These are phyloP conservation scores for Autographa gamma DNA, from an alignment of 2,888 invertebrate species.

Conservation along the genomic window DNA sequence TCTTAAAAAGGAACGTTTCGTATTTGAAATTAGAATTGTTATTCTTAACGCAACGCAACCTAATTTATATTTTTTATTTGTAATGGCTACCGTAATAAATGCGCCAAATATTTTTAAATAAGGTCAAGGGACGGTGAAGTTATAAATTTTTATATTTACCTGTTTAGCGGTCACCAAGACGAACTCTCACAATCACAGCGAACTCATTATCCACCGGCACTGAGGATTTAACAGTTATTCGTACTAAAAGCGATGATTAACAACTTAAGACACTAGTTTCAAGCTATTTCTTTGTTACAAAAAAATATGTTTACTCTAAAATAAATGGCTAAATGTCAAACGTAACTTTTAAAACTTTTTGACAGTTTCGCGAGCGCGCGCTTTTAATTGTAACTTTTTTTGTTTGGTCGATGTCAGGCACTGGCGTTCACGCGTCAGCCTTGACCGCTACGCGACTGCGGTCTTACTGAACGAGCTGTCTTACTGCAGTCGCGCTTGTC, in stretches of 20 bases:
- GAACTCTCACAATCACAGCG: constrained; percentile 84
- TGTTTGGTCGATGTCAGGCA: constrained; percentile 62
- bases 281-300: constrained; percentile 26
- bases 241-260: constrained; percentile 78
- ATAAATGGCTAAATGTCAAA: constrained; percentile 31
- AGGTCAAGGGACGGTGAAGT: constrained; percentile 69
- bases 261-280: constrained; percentile 58
- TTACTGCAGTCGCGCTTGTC: constrained; percentile 72
- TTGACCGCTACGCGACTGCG: constrained; percentile 86
- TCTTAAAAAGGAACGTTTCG: constrained; percentile 41
- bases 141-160: constrained; percentile 82
- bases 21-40: constrained; percentile 36
- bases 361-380: constrained; percentile 82
- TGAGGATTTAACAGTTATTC: constrained; percentile 83
- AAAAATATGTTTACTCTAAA: constrained; percentile 48
- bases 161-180: constrained; percentile 81
- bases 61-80: constrained; percentile 62
- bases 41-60: constrained; percentile 49
- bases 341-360: constrained; percentile 62
- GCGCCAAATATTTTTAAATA: constrained; percentile 58
- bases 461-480: constrained; percentile 79
- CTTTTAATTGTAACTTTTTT: constrained; percentile 76
- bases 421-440: constrained; percentile 76
- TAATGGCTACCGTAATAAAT: constrained; percentile 31
- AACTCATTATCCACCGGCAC: constrained; percentile 86